Evolutionary conservation across 2,113 vertebrate species (phyloP).

Genomic region (Oenanthe oenanthe): DNA sequence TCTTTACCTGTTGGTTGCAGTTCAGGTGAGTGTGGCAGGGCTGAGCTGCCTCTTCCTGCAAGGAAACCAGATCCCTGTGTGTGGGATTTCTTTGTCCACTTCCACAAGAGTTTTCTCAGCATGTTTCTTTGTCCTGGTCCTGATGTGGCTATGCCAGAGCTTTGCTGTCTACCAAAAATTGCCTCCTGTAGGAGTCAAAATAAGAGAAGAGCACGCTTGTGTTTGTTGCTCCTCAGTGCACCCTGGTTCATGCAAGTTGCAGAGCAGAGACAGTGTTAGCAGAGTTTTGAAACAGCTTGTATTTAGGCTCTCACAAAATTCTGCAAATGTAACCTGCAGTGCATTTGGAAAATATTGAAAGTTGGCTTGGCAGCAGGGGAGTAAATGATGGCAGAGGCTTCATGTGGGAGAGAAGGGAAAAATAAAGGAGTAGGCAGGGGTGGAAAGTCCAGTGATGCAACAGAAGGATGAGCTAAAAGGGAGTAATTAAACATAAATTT

Average conservation of each 20-base stretch:
- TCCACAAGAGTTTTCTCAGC: not conserved
- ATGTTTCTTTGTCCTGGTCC: not conserved
- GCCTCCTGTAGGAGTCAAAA: not conserved
- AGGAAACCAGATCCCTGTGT: not conserved
- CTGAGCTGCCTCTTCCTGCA: not conserved
- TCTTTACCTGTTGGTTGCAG: not conserved
- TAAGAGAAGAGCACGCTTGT: not conserved
- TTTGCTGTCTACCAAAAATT: not conserved
- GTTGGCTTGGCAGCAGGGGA: not conserved
- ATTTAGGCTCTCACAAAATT: not conserved
- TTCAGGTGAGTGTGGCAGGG: not conserved
- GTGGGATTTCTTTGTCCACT: not conserved
- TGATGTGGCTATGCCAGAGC: not conserved
- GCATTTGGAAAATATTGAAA: not conserved
- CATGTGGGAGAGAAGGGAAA: not conserved
- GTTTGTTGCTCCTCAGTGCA: not conserved
- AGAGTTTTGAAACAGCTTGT: not conserved
- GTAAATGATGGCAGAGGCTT: not conserved
- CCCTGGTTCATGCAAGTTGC: not conserved
- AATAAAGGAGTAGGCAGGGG: not conserved
- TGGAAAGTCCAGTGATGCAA: constrained; percentile 6
- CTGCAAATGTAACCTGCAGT: not conserved
- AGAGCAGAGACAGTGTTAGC: not conserved
- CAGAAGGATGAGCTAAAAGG: not conserved
- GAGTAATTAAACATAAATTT: not conserved